A percentile compares a stretch with the other conserved stretches of the same genome.
These are phyloP conservation scores for Paramisgurnus dabryanus DNA, from an alignment of 2,113 vertebrate species.

Conservation along the genomic window DNA sequence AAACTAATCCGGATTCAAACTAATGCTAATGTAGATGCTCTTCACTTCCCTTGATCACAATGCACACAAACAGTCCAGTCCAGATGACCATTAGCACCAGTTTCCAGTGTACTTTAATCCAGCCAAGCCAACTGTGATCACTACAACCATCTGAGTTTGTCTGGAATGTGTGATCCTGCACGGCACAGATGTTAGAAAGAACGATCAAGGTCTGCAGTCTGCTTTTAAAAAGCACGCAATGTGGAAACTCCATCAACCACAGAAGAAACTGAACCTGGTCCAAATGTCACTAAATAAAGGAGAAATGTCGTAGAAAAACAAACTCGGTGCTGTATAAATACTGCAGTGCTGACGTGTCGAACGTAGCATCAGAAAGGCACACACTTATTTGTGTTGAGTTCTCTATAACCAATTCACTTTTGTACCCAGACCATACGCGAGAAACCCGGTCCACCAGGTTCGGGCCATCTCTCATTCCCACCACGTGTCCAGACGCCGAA, in stretches of 20 bases:
- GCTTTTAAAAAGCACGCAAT: too few relatives aligned
- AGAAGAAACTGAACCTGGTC: background rate
- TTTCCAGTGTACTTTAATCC: conserved; percentile 10
- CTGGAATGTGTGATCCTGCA: background rate
- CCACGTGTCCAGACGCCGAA: conserved; percentile 78
- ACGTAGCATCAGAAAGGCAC: conserved; percentile 11
- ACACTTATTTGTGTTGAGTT: background rate
- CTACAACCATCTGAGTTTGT: too few relatives aligned
- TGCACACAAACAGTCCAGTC: too few relatives aligned
- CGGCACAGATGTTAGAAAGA: too few relatives aligned
- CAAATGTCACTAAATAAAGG: background rate
- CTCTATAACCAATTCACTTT: background rate
- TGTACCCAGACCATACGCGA: background rate
- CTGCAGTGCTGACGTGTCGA: background rate
- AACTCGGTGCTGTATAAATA: background rate
- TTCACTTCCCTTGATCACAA: too few relatives aligned
- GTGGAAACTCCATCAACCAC: background rate
- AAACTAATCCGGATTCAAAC: too few relatives aligned
- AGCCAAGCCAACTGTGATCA: background rate
- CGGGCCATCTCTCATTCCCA: conserved; percentile 66
- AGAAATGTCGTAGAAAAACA: background rate
- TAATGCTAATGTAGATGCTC: too few relatives aligned
- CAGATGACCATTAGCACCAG: background rate
- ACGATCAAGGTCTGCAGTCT: background rate
- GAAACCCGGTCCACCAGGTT: background rate